Evolutionary conservation across 2,888 invertebrate species (phyloP).

Genomic region (Griposia aprilina): DNA sequence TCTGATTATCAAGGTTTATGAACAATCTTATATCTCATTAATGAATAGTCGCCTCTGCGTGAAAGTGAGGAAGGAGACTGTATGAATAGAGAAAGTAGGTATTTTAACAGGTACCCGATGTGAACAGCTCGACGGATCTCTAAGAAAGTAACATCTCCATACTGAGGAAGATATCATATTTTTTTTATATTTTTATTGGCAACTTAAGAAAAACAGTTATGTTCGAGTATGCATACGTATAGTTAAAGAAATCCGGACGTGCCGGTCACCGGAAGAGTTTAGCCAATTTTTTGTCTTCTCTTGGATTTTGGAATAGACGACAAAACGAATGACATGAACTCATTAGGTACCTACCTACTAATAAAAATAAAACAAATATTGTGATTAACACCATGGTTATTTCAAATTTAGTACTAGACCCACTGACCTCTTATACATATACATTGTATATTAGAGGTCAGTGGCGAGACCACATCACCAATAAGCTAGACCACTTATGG

Average conservation of each 20-base stretch:
- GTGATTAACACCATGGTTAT: background rate
- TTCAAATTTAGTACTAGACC: too few species aligned
- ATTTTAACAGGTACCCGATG: constrained; percentile 69
- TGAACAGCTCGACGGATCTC: constrained; percentile 76
- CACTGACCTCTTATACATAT: too few species aligned
- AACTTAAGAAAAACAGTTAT: constrained; percentile 35
- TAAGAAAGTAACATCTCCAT: constrained; percentile 80
- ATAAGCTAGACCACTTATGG: background rate
- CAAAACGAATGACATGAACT: background rate
- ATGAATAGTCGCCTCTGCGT: constrained; percentile 75
- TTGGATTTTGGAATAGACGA: background rate
- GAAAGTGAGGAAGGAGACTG: constrained; percentile 85
- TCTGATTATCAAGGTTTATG: constrained; percentile 80
- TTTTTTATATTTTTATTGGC: constrained; percentile 53
- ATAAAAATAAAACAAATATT: background rate
- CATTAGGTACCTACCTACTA: too few species aligned
- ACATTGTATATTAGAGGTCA: too few species aligned
- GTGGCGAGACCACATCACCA: background rate
- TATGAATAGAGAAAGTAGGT: constrained; percentile 87
- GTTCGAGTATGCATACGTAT: background rate
- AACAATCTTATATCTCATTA: constrained; percentile 82
- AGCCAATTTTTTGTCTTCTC: background rate
- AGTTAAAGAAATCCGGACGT: background rate
- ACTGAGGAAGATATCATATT: constrained; percentile 67
- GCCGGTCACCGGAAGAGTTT: background rate